phyloP scores from a whole-genome alignment of 1,140 invertebrate species.

The Sipha flava region DNA sequence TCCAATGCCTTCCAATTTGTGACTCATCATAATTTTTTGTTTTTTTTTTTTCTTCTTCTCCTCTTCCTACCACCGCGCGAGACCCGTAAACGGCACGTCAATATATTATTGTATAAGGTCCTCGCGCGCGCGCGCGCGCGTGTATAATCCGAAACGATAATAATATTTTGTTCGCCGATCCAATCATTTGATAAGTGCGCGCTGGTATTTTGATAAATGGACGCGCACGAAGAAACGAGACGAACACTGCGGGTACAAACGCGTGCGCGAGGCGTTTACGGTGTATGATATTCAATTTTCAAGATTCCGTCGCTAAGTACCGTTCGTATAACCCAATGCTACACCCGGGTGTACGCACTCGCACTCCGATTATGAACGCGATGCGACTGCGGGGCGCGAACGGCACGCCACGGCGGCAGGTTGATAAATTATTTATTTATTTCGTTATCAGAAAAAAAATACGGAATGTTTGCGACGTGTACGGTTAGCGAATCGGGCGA shows the following conservation, averaged over 20 bases:
- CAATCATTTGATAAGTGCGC: constrained; percentile 12
- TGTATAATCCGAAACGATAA: constrained; percentile 12
- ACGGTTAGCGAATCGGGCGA: no score
- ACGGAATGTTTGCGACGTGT: no score
- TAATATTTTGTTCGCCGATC: constrained; percentile 29
- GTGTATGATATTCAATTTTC: background rate
- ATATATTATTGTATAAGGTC: background rate
- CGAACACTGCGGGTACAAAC: no score
- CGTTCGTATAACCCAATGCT: no score
- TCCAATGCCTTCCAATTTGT: constrained; percentile 14
- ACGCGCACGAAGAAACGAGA: background rate
- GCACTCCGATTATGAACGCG: no score
- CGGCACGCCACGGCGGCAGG: no score
- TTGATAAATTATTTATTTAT: no score
- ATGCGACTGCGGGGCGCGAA: no score
- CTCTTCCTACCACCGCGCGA: background rate
- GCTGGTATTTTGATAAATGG: constrained; percentile 23
- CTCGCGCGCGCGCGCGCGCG: background rate
- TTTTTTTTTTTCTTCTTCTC: background rate
- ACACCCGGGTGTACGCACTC: no score
- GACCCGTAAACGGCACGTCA: constrained; percentile 20
- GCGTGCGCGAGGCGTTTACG: background rate
- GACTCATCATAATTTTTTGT: constrained; percentile 6
- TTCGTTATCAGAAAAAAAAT: no score
- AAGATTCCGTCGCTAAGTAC: background rate